phyloP scores from a whole-genome alignment of 2,113 vertebrate genomes.

The Struthidea cinerea region DNA sequence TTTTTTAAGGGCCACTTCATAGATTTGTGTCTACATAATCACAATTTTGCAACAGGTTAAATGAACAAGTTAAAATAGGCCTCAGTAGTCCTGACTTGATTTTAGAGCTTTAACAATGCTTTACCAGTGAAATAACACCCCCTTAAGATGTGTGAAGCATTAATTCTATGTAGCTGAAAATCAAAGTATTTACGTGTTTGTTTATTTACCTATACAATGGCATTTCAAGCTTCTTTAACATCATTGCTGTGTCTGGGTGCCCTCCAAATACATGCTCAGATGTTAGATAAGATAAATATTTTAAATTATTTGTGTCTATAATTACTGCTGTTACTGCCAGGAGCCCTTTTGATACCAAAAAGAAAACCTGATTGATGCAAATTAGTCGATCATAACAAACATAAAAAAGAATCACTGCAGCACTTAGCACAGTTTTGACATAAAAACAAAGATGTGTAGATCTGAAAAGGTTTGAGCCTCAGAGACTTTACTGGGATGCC shows the following conservation, averaged over 20 bases:
- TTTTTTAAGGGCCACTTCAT: neutral
- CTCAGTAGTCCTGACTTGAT: neutral
- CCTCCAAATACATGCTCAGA: slow-evolving; percentile 44
- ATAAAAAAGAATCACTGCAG: neutral
- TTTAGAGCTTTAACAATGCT: neutral
- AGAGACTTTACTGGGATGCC: neutral
- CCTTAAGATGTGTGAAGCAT: neutral
- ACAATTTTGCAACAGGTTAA: neutral
- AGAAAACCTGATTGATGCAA: neutral
- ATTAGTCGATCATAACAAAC: neutral
- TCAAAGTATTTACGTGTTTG: slow-evolving; percentile 28
- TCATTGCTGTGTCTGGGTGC: neutral
- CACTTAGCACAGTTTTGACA: neutral
- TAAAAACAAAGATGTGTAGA: neutral
- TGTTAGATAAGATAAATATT: slow-evolving; percentile 54
- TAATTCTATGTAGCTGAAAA: neutral
- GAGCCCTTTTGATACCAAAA: slow-evolving; percentile 28
- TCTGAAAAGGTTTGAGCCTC: neutral
- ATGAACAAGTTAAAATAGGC: neutral
- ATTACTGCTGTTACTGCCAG: slow-evolving; percentile 16
- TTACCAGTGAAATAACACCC: neutral
- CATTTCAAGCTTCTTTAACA: slow-evolving; percentile 25
- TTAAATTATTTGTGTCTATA: slow-evolving; percentile 26
- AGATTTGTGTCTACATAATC: neutral
- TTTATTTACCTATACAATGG: slow-evolving; percentile 40